Base-by-base conservation (phyloP, 2,113 vertebrate genomes). In the Synchiropus splendidus region DNA sequence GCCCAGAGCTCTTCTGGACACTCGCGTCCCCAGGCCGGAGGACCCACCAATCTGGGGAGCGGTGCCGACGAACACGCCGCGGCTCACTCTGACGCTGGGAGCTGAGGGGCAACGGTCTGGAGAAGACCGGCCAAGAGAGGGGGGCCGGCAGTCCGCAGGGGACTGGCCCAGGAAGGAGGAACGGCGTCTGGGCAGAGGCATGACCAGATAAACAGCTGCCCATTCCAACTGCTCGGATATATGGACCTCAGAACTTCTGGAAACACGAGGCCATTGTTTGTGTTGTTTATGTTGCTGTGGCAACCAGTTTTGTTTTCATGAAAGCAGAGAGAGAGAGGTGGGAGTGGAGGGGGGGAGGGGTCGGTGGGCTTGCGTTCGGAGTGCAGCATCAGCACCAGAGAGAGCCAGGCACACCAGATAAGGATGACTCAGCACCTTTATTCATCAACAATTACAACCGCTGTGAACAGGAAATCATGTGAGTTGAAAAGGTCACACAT, bases 1-100 rank as follows among this genome's bases (percentile, higher is more conserved):
- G 47, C 92, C 89, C 68, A 98, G 78, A 31, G 90, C 92, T 12
- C 92, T 79, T 45, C 91, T 88, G 49, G 90, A 94, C 58, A 97
- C 87, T 0, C 88, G 85, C 1, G 90, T 85, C 35, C 90, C 89
- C 61, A 91, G 69, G 21, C 82, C 75, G 45, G 87, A 83, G 16
- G 79, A 5, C 2, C 60, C 61, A 1, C 79, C 81, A 5, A 12
- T 12, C 0, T 72, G 69, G 31, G 87, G 81, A 0, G 61, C 70
- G 1, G 68, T 68, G 39, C 89, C 89, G 56, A 93, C 85, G 1
- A 87, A 90, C 51, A 90, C 88, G 0, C 89, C 87, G 0, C 86
- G 83, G 2, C 60, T 15, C 4, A 67, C 52, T 9, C 82, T 42
- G 16, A 62, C 81, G 10, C 84, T 50, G 35, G 59, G 21, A 4